Evolutionary conservation across 2,113 vertebrate genomes (phyloP), one percentile per base, ranked within the genome.

Genomic region (Plecturocebus donacophilus): DNA sequence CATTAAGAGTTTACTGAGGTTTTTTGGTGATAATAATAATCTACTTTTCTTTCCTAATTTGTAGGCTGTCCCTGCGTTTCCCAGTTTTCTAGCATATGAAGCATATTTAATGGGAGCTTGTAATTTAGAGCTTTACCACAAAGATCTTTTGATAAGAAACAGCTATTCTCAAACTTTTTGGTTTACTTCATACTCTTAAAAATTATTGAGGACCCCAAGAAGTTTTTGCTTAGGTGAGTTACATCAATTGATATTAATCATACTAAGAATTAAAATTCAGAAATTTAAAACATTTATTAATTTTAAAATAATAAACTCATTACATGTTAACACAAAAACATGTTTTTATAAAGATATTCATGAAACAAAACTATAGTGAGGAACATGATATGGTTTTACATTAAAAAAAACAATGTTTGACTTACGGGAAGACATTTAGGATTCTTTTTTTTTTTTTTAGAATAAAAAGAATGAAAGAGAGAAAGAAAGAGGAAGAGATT

Each of bases 251-350:
- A 47, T 81, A 47, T 45, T 90, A 80, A 42, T 21, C 4, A 1
- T 45, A 38, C 64, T 88, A 16, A 70, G 61, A 86, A 54, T 75
- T 66, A 81, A 79, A 94, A 85, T 77, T 58, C 35, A 45, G 38
- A 94, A 42, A 86, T 80, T 58, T 21, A 40, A 95, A 93, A n/a
- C 30, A 45, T 70, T 56, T 68, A 91, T 71, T 95, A 49, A 90
- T 58, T 61, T 64, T 83, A 42, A 91, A 80, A 47, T 76, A 80
- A 68, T 35, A 61, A 64, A 88, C 42, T 66, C 5, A 45, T 66
- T 88, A 49, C 16, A 75, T 56, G 30, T 27, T 70, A 82, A 64
- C 32, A 77, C 38, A 93, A 83, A 58, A 84, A 64, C 19, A 68
- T 70, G 40, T 64, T 70, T 86, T 95, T 54, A 20, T 56, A 45